Conservation (phyloP, 2,797 vertebrate genomes). For the Myiotriccus ornatus region DNA sequence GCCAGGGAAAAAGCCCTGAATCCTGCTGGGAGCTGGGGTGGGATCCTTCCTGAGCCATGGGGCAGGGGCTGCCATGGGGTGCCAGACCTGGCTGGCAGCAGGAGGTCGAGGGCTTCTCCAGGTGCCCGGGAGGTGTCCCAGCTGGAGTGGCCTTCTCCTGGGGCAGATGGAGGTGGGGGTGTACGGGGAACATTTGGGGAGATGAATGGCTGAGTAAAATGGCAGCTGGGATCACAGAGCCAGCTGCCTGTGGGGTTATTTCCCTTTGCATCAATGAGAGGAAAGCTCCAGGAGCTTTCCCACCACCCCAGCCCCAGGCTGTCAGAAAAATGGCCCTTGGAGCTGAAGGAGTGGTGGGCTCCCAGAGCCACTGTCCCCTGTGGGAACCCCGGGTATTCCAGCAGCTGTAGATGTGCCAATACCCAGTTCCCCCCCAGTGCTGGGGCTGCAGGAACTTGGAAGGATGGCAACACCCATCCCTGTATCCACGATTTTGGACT, state of each 20-base stretch:
- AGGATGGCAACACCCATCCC: neutral
- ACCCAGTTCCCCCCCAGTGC: fast-evolving
- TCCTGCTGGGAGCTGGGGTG: neutral
- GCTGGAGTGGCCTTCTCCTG: neutral
- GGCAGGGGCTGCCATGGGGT: neutral
- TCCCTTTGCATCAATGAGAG: neutral
- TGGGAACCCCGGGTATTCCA: neutral
- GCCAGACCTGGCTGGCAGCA: neutral
- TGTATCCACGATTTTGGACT: neutral
- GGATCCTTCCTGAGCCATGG: fast-evolving
- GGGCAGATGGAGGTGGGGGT: neutral
- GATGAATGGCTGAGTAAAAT: fast-evolving
- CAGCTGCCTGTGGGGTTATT: neutral
- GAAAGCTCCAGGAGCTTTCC: neutral
- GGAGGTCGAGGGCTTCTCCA: neutral
- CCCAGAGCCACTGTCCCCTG: fast-evolving
- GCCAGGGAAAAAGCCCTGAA: neutral
- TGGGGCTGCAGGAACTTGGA: fast-evolving
- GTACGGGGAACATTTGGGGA: neutral
- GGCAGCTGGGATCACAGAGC: neutral
- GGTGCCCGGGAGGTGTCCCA: fast-evolving
- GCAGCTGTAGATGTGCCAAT: fast-evolving
- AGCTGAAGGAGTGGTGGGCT: fast-evolving
- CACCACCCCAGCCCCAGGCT: too few species aligned
- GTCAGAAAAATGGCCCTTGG: neutral